Evolutionary conservation across 2,113 vertebrate genomes (phyloP).

Genomic region (Corythornis madagascariensis): DNA sequence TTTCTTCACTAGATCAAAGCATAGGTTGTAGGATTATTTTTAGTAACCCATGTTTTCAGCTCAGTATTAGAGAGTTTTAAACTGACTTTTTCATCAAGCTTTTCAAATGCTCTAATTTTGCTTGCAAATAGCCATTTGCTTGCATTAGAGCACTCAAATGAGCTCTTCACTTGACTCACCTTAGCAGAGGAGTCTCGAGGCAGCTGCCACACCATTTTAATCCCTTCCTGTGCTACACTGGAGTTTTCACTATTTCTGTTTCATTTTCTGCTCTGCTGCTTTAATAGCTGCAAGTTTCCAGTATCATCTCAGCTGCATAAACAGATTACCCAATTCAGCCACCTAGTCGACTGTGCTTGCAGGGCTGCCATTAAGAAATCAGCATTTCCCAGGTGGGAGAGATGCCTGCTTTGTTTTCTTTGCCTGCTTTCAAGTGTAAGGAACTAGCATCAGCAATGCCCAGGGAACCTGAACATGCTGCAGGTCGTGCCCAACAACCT

Average conservation of each 20-base stretch:
- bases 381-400: background rate
- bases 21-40: background rate
- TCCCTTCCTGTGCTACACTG: conserved; percentile 24
- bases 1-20: background rate
- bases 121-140: conserved; percentile 23
- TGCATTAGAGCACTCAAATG: conserved; percentile 22
- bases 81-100: background rate
- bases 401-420: background rate
- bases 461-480: rapidly evolving
- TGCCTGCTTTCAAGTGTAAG: background rate
- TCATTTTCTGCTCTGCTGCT: conserved; percentile 71
- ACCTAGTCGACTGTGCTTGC: background rate
- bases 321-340: background rate
- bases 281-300: conserved; percentile 60
- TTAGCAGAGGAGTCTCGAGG: conserved; percentile 59
- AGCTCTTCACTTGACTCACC: conserved; percentile 29
- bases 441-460: background rate
- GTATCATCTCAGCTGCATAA: background rate
- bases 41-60: background rate
- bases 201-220: conserved; percentile 54
- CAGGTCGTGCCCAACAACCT: background rate
- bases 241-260: conserved; percentile 46
- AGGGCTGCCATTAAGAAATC: background rate
- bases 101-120: conserved; percentile 43
- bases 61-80: background rate